These are phyloP conservation scores for Limnephilus auricula DNA, from an alignment of 2,888 invertebrate species.

Conservation along the genomic window DNA sequence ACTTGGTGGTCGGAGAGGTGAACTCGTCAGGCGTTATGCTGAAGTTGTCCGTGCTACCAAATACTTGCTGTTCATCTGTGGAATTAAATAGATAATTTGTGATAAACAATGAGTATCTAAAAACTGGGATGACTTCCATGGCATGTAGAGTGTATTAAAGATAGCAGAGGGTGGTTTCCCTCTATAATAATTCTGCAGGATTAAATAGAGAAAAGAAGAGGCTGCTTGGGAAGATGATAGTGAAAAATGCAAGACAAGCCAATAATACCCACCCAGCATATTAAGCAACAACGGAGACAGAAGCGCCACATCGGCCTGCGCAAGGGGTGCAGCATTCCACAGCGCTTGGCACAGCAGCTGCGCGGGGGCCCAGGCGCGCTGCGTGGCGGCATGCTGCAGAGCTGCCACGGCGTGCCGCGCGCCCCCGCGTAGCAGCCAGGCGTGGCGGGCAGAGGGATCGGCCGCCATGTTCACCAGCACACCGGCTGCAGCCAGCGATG, in stretches of 20 bases:
- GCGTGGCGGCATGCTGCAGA: slow-evolving; percentile 71
- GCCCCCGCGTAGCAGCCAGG: slow-evolving; percentile 67
- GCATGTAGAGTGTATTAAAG: too few species aligned
- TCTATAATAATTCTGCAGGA: too few species aligned
- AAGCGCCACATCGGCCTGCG: slow-evolving; percentile 52
- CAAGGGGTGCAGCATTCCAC: slow-evolving; percentile 77
- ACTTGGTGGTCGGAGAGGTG: slow-evolving; percentile 72
- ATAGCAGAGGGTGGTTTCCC: too few species aligned
- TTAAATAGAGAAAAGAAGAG: too few species aligned
- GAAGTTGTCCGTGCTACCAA: slow-evolving; percentile 74
- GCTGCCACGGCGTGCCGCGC: slow-evolving; percentile 68
- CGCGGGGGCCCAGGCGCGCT: slow-evolving; percentile 79
- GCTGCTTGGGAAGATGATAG: too few species aligned
- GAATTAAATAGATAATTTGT: slow-evolving; percentile 27
- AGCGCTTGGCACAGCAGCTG: slow-evolving; percentile 84
- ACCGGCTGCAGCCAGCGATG: slow-evolving; percentile 88
- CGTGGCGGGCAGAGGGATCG: slow-evolving; percentile 71
- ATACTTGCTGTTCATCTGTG: slow-evolving; percentile 79
- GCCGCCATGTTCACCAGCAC: slow-evolving; percentile 89
- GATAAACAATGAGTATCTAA: too few species aligned
- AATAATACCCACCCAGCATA: slow-evolving; percentile 72
- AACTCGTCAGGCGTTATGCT: slow-evolving; percentile 73
- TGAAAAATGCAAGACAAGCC: too few species aligned
- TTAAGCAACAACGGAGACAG: slow-evolving; percentile 73
- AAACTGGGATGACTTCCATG: too few species aligned